Evolutionary conservation across 2,888 invertebrate species (phyloP).

Genomic region (Colostygia pectinataria): DNA sequence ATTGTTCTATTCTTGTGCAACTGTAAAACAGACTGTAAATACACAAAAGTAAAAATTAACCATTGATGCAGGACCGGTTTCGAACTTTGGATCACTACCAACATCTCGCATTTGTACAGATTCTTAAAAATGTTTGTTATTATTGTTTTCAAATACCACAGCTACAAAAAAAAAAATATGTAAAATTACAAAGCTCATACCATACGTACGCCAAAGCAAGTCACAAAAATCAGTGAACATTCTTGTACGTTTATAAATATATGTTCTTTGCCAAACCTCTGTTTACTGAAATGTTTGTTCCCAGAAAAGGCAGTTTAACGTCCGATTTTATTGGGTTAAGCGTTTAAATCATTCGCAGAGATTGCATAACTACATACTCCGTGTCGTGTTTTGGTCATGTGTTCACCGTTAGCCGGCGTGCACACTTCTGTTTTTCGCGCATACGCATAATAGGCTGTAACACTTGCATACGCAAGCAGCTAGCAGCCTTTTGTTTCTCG

Average conservation of each 20-base stretch:
- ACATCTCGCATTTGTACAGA: too few relatives aligned
- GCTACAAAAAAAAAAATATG: too few relatives aligned
- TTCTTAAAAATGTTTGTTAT: too few relatives aligned
- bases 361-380: conserved; percentile 45
- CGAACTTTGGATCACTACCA: too few relatives aligned
- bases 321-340: conserved; percentile 50
- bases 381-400: conserved; percentile 54
- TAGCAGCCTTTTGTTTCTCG: conserved; percentile 11
- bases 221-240: conserved; percentile 9
- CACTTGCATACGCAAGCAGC: conserved; percentile 16
- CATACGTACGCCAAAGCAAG: too few relatives aligned
- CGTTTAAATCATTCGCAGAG: conserved; percentile 48
- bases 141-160: too few relatives aligned
- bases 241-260: conserved; percentile 3
- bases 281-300: conserved; percentile 29
- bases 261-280: conserved; percentile 14
- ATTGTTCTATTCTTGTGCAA: conserved; percentile 12
- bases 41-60: too few relatives aligned
- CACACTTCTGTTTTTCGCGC: conserved; percentile 39
- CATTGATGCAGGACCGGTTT: too few relatives aligned
- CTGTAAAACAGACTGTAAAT: conserved; percentile 5
- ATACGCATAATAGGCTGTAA: conserved; percentile 13
- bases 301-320: conserved; percentile 37
- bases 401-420: conserved; percentile 49
- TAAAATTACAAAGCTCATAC: too few relatives aligned